These are phyloP conservation scores for Poecile atricapillus DNA, from an alignment of 2,113 vertebrate genomes.

Conservation along the genomic window DNA sequence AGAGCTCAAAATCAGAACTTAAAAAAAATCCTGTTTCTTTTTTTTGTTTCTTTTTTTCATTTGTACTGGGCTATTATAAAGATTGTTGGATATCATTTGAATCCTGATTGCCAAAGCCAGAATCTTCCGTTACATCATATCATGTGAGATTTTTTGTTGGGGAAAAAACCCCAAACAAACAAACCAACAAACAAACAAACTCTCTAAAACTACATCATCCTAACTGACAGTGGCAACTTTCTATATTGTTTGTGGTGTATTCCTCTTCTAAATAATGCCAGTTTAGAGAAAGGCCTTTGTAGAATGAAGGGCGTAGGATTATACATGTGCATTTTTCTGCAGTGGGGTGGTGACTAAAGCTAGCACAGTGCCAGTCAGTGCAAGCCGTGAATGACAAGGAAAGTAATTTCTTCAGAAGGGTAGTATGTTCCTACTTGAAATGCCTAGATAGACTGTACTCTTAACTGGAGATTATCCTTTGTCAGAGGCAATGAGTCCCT, in stretches of 20 bases:
- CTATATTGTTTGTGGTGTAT: neutral
- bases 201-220: neutral
- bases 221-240: neutral
- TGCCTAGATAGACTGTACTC: neutral
- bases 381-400: neutral
- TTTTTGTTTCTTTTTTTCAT: fast-evolving
- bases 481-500: neutral
- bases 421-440: neutral
- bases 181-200: neutral
- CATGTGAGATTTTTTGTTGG: neutral
- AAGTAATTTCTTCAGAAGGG: neutral
- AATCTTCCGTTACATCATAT: neutral
- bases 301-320: neutral
- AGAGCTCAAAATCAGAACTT: neutral
- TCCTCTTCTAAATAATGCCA: neutral
- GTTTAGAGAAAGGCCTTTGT: neutral
- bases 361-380: neutral
- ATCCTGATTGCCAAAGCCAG: neutral
- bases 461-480: neutral
- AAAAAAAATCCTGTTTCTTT: fast-evolving
- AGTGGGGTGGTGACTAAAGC: neutral
- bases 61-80: neutral
- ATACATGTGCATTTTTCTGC: neutral
- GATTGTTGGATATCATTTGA: neutral
- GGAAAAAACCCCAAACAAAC: neutral